Evolutionary conservation across 1,140 invertebrate species (phyloP).

Genomic region (Mylabris phalerata): DNA sequence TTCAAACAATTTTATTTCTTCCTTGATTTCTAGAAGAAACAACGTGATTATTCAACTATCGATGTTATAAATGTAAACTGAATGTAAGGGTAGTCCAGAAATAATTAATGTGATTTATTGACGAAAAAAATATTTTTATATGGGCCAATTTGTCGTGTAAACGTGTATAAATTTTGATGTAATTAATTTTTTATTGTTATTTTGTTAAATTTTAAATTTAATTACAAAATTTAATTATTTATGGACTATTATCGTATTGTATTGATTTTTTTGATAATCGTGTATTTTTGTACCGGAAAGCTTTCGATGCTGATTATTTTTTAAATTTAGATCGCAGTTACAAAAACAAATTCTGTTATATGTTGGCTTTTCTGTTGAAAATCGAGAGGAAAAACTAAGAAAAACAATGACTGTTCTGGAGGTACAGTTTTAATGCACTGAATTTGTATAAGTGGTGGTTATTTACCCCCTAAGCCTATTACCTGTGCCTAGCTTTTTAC

Average conservation of each 20-base stretch:
- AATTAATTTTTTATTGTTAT: no score
- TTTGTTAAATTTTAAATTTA: no score
- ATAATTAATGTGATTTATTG: conserved; percentile 4
- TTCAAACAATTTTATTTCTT: neutral
- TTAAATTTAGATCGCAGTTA: neutral
- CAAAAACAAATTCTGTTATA: no score
- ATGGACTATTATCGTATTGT: conserved; percentile 3
- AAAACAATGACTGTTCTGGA: neutral
- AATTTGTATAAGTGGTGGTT: conserved; percentile 8
- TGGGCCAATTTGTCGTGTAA: no score
- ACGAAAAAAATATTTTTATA: no score
- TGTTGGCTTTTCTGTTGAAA: no score
- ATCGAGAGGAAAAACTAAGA: no score
- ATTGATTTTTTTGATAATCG: conserved; percentile 2
- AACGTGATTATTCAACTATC: neutral
- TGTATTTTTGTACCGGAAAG: conserved; percentile 14
- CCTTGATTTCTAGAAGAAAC: neutral
- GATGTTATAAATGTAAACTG: conserved; percentile 5
- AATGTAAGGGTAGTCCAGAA: conserved; percentile 15
- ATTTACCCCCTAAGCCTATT: conserved; percentile 24
- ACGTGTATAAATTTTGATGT: no score
- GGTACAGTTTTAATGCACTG: conserved; percentile 14
- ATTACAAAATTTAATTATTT: conserved; percentile 6
- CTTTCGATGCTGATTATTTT: conserved; percentile 9
- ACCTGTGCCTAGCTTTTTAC: conserved; percentile 31